phyloP scores from a whole-genome alignment of 2,888 invertebrate species.

The Maniola hyperantus region DNA sequence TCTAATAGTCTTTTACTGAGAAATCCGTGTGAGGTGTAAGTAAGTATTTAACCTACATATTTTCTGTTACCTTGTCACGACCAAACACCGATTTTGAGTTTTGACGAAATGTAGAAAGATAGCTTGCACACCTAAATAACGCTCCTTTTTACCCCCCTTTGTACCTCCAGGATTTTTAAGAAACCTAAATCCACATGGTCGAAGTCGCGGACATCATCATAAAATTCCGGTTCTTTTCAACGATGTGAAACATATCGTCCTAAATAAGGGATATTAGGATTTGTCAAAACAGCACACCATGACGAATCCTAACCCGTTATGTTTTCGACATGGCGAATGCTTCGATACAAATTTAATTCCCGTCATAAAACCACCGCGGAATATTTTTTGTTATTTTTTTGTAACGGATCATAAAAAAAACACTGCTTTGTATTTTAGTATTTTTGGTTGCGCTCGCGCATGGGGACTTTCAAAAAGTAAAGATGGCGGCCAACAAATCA shows the following conservation, averaged over 20 bases:
- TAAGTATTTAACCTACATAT: too few species aligned
- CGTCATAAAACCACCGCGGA: constrained; percentile 19
- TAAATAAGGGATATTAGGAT: constrained; percentile 54
- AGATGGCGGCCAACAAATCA: constrained; percentile 80
- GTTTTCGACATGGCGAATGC: constrained; percentile 47
- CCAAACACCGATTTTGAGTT: too few species aligned
- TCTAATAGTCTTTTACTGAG: too few species aligned
- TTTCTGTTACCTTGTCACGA: too few species aligned
- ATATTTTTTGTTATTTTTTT: constrained; percentile 19
- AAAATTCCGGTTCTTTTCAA: too few species aligned
- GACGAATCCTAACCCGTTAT: constrained; percentile 43
- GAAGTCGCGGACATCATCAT: too few species aligned
- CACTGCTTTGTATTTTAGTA: constrained; percentile 47
- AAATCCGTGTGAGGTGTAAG: too few species aligned
- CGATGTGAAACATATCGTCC: constrained; percentile 30
- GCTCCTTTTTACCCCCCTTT: too few species aligned
- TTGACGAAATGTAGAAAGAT: too few species aligned
- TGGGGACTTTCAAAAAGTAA: constrained; percentile 65
- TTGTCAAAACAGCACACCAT: constrained; percentile 62
- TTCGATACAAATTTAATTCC: constrained; percentile 33
- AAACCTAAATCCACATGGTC: too few species aligned
- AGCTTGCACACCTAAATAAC: too few species aligned
- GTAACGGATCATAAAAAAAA: constrained; percentile 32
- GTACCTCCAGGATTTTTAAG: too few species aligned
- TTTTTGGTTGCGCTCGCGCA: constrained; percentile 50